Evolutionary conservation across 2,113 vertebrate species (phyloP), one percentile per base, ranked within the genome.

Genomic region (Addax nasomaculatus): DNA sequence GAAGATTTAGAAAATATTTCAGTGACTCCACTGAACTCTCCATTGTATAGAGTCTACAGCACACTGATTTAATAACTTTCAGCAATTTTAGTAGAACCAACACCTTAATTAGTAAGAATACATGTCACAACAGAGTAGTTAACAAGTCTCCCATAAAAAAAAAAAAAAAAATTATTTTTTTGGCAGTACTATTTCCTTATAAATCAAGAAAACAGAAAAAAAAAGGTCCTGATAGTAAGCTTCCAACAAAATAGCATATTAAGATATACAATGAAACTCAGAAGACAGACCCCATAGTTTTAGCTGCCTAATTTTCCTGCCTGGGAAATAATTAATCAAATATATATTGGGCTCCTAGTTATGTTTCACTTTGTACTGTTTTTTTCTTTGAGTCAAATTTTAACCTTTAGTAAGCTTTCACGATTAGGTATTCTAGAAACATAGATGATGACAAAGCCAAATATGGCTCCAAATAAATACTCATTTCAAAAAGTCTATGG

Each of bases 341-440:
- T 57, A 85, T 70, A 13, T 62, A 81, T 47, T 55, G 87, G 76
- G 43, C 60, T 96, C 45, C 51, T 53, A 93, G 4, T 73, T 39
- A 58, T 47, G 79, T 96, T 94, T 84, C 86, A 57, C 23, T 92
- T 30, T 57, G 10, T 70, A 85, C 3, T 43, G 45, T 86, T 83
- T 81, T 53, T 19, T 80, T 23, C 80, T 73, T 70, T 73, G 21
- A 89, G 4, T 49, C 62, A 91, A 60, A n/a, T 70, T 93, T 88
- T 78, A 91, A 92, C 21, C 21, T 86, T 89, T 49, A 95, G 23
- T 90, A 95, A 93, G 49, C 76, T n/a, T 96, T 27, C 62, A 96
- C 5, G 16, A 84, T 45, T 93, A 51, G 43, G 5, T 60, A 4
- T 89, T 95, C 64, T 79, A 84, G 49, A 95, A 96, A 81, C 49